A percentile compares a stretch with the other conserved stretches of the same genome.
phyloP scores from a whole-genome alignment of 1,140 invertebrate genomes.

The Microplitis demolitor region DNA sequence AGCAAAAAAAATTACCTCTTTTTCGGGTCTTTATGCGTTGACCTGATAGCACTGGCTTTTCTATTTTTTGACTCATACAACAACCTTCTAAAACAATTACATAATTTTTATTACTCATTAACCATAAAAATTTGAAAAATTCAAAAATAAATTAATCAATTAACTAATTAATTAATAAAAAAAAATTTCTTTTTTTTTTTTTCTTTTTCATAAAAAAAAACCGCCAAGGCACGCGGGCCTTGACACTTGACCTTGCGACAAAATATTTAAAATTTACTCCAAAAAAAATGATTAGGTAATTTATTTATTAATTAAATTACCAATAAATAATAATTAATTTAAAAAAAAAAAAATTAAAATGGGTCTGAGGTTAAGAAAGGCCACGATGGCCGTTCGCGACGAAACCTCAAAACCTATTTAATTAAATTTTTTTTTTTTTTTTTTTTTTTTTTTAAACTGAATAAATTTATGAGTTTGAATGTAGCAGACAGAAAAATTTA shows the following conservation, averaged over 20 bases:
- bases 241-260: slow-evolving; percentile 10
- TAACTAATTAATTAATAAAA: not conserved
- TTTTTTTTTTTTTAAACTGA: not conserved
- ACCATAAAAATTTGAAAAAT: not conserved
- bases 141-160: not conserved
- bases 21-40: slow-evolving; percentile 99
- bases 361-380: slow-evolving; percentile 16
- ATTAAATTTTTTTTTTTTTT: not conserved
- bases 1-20: slow-evolving; percentile 75
- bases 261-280: too few species aligned
- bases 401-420: slow-evolving; percentile 3
- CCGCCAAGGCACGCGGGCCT: slow-evolving; percentile 13
- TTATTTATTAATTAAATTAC: too few species aligned
- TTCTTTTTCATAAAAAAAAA: not conserved
- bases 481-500: too few species aligned
- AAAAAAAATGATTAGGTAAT: too few species aligned
- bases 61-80: slow-evolving; percentile 99
- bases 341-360: not conserved
- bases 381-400: slow-evolving; percentile 4
- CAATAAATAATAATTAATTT: too few species aligned
- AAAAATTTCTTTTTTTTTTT: not conserved
- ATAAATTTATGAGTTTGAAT: too few species aligned
- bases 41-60: slow-evolving; percentile 99
- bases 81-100: slow-evolving; percentile 72
- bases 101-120: not conserved